Percentiles rank a stretch among this genome's conserved stretches.
Conservation (phyloP, 1,140 invertebrate species). For the Drosophila pachea region DNA sequence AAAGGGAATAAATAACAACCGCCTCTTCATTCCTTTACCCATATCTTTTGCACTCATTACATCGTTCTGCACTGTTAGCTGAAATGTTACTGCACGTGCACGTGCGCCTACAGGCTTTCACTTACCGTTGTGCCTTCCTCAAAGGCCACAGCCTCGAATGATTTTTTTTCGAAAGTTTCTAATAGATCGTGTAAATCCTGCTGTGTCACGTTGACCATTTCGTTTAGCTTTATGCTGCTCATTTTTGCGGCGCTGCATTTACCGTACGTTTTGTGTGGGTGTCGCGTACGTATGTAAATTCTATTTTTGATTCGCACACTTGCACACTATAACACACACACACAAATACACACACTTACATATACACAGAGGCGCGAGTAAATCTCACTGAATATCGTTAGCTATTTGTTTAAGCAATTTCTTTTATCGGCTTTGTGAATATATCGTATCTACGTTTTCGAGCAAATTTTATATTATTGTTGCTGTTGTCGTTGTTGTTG, state of each 20-base stretch:
- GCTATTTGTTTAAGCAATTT: constrained; percentile 40
- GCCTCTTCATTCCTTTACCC: neutral
- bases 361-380: constrained; percentile 12
- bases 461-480: constrained; percentile 9
- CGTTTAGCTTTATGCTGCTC: constrained; percentile 65
- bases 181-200: constrained; percentile 76
- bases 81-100: constrained; percentile 53
- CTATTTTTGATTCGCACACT: constrained; percentile 38
- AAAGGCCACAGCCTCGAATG: constrained; percentile 72
- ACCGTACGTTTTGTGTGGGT: constrained; percentile 56
- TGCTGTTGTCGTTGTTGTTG: constrained; percentile 26
- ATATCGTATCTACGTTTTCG: constrained; percentile 20
- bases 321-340: constrained; percentile 21
- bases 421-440: constrained; percentile 15
- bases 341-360: neutral
- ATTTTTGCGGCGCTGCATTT: constrained; percentile 76
- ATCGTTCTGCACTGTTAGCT: constrained; percentile 17
- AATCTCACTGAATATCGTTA: constrained; percentile 35
- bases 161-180: constrained; percentile 77
- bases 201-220: constrained; percentile 69
- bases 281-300: constrained; percentile 36
- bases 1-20: neutral
- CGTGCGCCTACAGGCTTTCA: constrained; percentile 44
- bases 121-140: constrained; percentile 74
- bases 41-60: neutral